Base-by-base conservation (phyloP, 2,113 vertebrate genomes). In the Chamaetylas fuelleborni region DNA sequence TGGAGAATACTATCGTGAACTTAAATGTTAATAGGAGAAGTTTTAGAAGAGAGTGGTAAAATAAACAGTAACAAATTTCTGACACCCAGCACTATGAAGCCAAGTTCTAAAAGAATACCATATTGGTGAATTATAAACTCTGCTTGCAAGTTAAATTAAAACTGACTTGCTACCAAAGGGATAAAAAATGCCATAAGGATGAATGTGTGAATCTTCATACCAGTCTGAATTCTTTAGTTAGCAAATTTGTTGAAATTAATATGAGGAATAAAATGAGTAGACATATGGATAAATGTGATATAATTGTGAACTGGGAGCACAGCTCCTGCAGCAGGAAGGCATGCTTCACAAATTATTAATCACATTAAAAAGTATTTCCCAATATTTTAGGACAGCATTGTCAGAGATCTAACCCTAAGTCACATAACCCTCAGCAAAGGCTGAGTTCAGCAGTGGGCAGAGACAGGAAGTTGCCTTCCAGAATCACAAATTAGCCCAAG, bases 81-180 rank as follows among this genome's bases (percentile, higher is more conserved):
- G 18, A 82, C 48, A 79, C 7, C 4, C 20, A 72, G 28, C 15
- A 51, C 9, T 48, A 65, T 62, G 57, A 74, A 80, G 33, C 42
- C 15, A 33, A 56, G 14, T 65, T 96, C 74, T 67, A 60, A 69
- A 95, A 72, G 36, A 76, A 92, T 72, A 51, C 26, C 40, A 3
- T 64, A 86, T 18, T 53, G 22, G 24, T 61, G 58, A 86, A 69
- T 60, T 76, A 56, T n/a, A 83, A 90, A 54, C 38, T 54, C 18
- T 50, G 7, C 26, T 81, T 84, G 34, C 47, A 60, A 51, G 67
- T 85, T 92, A 70, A 94, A 96, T 94, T 78, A 78, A 81, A 95
- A 78, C 61, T 87, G 34, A 86, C 60, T 79, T 91, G 13, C 17
- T 87, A 58, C 65, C 61, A 87, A 50, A 87, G 28, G 36, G 71